These are phyloP conservation scores for Typhlichthys subterraneus DNA, from an alignment of 2,797 vertebrate species.

Conservation along the genomic window DNA sequence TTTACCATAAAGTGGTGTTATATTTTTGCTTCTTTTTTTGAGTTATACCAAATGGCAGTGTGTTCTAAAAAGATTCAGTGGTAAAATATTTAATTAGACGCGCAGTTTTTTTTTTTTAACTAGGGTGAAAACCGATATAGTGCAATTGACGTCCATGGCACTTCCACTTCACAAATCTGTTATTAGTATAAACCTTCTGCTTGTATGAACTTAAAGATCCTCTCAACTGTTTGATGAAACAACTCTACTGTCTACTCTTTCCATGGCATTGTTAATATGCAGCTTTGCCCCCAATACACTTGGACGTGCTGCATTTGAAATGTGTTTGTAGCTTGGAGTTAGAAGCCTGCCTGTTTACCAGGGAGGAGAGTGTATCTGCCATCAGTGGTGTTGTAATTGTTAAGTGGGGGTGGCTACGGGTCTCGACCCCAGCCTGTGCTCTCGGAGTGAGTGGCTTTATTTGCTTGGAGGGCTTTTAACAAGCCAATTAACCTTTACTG, in stretches of 20 bases:
- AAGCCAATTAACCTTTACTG: constrained; percentile 68
- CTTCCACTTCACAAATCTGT: too few relatives aligned
- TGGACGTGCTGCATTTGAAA: constrained; percentile 6
- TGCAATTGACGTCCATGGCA: too few relatives aligned
- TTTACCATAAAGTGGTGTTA: constrained; percentile 23
- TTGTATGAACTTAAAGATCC: background rate
- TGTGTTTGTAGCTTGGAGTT: constrained; percentile 16
- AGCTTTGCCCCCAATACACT: background rate
- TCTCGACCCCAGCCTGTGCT: constrained; percentile 30
- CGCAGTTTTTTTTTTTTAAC: background rate
- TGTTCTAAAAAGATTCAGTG: too few relatives aligned
- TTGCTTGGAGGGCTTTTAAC: constrained; percentile 62
- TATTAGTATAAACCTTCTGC: background rate
- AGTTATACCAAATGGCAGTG: background rate
- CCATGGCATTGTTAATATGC: constrained; percentile 7
- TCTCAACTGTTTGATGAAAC: constrained; percentile 1
- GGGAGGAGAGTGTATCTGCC: constrained; percentile 27
- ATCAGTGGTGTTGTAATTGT: constrained; percentile 30
- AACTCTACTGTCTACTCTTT: constrained; percentile 2
- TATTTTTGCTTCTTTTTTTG: constrained; percentile 15
- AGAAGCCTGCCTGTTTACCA: constrained; percentile 1
- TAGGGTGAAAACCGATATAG: too few relatives aligned
- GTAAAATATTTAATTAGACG: constrained; percentile 17
- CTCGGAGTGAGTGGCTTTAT: constrained; percentile 47
- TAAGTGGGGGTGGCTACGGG: constrained; percentile 22